Percentiles rank a stretch among this genome's conserved stretches.
These are phyloP conservation scores for Coryphaenoides rupestris DNA, from an alignment of 2,113 vertebrate genomes.

Conservation along the genomic window DNA sequence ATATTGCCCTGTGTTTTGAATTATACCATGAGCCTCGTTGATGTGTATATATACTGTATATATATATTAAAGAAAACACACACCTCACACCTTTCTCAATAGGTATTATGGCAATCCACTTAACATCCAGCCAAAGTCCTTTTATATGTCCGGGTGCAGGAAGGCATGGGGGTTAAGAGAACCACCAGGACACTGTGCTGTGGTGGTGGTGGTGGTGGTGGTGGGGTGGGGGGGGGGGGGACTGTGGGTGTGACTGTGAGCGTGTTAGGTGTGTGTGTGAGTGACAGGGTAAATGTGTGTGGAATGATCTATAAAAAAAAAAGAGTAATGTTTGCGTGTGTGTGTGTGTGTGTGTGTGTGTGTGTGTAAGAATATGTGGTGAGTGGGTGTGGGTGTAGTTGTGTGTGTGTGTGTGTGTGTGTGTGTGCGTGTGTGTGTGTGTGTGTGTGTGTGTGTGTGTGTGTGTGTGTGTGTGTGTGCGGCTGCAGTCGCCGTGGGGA, in stretches of 20 bases:
- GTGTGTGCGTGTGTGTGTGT: not conserved
- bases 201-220: slow-evolving; percentile 27
- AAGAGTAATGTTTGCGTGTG: not conserved
- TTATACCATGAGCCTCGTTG: too few relatives aligned
- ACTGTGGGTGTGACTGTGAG: not conserved
- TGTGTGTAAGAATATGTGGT: not conserved
- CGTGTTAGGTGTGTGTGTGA: not conserved
- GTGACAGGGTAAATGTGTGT: too few relatives aligned
- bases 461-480: slow-evolving; percentile 29
- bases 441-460: slow-evolving; percentile 28
- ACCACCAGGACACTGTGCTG: too few relatives aligned
- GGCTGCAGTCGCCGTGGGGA: slow-evolving; percentile 36
- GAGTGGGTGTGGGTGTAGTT: not conserved
- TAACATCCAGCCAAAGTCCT: too few relatives aligned
- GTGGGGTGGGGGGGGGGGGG: slow-evolving; percentile 27
- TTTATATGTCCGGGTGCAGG: too few relatives aligned
- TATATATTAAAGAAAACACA: too few relatives aligned
- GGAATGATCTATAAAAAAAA: too few relatives aligned
- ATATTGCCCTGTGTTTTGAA: too few relatives aligned
- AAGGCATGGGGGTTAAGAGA: too few relatives aligned
- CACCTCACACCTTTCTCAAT: too few relatives aligned
- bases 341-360: slow-evolving; percentile 2
- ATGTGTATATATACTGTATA: too few relatives aligned
- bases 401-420: not conserved
- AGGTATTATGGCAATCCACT: too few relatives aligned